Evolutionary conservation across 2,113 vertebrate species (phyloP).

Genomic region (Callorhinus ursinus): DNA sequence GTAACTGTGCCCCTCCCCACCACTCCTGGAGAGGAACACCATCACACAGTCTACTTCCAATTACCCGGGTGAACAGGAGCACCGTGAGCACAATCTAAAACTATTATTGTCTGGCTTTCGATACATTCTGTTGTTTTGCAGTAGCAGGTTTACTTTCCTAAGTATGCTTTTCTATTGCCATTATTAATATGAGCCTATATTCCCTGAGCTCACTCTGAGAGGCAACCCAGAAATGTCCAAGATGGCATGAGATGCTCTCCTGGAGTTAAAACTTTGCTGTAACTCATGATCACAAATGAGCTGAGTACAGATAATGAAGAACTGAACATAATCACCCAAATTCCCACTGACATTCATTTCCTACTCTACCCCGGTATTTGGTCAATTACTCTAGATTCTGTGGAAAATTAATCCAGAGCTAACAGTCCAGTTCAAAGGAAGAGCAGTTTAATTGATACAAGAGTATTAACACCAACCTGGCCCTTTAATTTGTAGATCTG

Average conservation of each 20-base stretch:
- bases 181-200: background rate
- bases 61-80: background rate
- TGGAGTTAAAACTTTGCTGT: background rate
- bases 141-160: background rate
- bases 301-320: background rate
- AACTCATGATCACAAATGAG: background rate
- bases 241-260: background rate
- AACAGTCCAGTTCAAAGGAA: background rate
- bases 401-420: background rate
- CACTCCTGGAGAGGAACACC: background rate
- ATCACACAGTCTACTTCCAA: background rate
- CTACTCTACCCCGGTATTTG: background rate
- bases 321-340: background rate
- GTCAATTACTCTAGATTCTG: constrained; percentile 7
- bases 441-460: background rate
- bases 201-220: background rate
- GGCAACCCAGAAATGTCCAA: background rate
- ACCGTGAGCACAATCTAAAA: background rate
- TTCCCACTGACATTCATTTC: background rate
- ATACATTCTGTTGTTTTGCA: background rate
- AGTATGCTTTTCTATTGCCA: background rate
- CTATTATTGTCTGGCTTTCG: background rate
- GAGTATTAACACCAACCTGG: constrained; percentile 17
- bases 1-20: background rate
- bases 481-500: background rate